phyloP scores from a whole-genome alignment of 2,888 invertebrate species.

The Microdon myrmicae region DNA sequence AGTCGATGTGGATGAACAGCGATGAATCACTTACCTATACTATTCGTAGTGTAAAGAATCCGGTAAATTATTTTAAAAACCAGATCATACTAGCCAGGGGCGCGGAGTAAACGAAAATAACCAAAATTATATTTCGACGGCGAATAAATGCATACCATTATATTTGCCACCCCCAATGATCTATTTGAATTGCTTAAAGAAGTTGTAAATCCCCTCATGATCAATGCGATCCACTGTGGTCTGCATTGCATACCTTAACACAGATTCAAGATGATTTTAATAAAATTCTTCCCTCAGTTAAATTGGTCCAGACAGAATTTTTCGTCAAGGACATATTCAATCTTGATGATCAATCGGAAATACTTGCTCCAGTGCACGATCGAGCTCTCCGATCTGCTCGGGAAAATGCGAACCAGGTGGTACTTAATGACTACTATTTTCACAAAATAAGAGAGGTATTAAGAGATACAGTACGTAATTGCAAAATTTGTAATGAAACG shows the following conservation, averaged over 20 bases:
- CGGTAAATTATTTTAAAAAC: constrained; percentile 12
- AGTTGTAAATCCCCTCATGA: constrained; percentile 17
- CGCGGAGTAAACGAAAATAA: constrained; percentile 1
- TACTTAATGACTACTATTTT: constrained; percentile 3
- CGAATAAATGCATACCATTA: constrained; percentile 2
- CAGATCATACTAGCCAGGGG: constrained; percentile 10
- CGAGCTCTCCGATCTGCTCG: constrained; percentile 16
- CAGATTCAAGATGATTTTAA: constrained; percentile 5
- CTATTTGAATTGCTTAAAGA: constrained; percentile 5
- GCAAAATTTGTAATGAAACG: constrained; percentile 13
- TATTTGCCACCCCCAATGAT: background rate
- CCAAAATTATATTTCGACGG: constrained; percentile 8
- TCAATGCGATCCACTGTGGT: constrained; percentile 4
- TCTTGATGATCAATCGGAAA: constrained; percentile 31
- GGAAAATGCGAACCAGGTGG: background rate
- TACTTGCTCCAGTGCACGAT: constrained; percentile 16
- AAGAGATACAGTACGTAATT: constrained; percentile 14
- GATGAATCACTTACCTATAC: constrained; percentile 1
- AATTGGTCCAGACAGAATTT: constrained; percentile 28
- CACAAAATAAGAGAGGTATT: background rate
- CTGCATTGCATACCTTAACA: background rate
- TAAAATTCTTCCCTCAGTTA: constrained; percentile 27
- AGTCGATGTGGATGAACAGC: constrained; percentile 16
- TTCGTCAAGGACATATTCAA: constrained; percentile 37
- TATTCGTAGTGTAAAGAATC: constrained; percentile 2